Conservation (phyloP, 2,797 vertebrate species). For the Stomatorhinus walkeri region DNA sequence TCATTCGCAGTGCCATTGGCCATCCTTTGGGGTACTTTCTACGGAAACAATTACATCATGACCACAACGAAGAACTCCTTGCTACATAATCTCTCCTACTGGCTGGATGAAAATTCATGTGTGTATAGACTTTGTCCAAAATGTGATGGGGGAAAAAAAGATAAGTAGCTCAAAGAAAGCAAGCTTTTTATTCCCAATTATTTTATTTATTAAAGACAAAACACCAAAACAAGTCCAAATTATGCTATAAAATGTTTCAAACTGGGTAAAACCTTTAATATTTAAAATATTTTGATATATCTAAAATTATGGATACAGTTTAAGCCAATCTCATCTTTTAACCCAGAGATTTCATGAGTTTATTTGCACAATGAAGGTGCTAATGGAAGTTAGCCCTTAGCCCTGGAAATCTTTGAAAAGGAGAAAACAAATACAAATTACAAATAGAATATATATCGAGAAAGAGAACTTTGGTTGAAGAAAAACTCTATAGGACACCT, state of each 20-base stretch:
- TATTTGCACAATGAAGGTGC: conserved; percentile 82
- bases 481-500: conserved; percentile 82
- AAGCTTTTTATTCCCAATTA: conserved; percentile 47
- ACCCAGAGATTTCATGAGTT: conserved; percentile 76
- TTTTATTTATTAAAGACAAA: conserved; percentile 88
- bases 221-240: conserved; percentile 84
- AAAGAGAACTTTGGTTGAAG: conserved; percentile 90
- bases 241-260: conserved; percentile 82
- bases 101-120: background rate
- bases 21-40: background rate
- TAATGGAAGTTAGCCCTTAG: conserved; percentile 83
- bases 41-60: background rate
- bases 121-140: background rate
- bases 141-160: background rate
- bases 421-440: conserved; percentile 26
- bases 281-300: conserved; percentile 81
- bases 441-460: conserved; percentile 77
- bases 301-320: conserved; percentile 80
- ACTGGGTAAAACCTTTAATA: conserved; percentile 78
- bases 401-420: conserved; percentile 73
- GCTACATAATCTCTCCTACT: background rate
- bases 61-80: background rate
- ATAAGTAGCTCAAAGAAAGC: background rate
- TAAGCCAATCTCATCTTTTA: conserved; percentile 73
- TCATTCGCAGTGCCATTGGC: background rate